Conservation (phyloP, 1,140 invertebrate species). For the Onthophagus taurus region DNA sequence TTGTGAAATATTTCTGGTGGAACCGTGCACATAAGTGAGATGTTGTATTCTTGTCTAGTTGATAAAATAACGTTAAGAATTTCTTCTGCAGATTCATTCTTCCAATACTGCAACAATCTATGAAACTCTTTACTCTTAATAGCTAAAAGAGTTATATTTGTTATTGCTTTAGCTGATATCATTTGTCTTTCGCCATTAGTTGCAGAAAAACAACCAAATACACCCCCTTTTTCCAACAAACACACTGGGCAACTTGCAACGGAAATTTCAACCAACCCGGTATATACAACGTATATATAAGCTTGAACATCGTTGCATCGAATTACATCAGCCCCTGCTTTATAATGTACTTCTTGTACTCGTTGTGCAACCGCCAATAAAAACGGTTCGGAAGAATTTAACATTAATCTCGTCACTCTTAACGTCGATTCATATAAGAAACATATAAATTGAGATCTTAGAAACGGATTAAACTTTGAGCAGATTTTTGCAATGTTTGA, state of each 20-base stretch:
- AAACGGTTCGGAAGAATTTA: constrained; percentile 38
- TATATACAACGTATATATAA: constrained; percentile 9
- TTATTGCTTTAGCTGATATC: constrained; percentile 9
- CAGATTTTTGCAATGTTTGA: constrained; percentile 40
- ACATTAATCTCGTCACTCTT: constrained; percentile 38
- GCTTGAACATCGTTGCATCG: constrained; percentile 13
- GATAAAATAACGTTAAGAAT: too few species aligned
- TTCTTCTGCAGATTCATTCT: neutral
- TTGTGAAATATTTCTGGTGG: neutral
- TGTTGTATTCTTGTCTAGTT: too few species aligned
- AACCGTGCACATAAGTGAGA: too few species aligned
- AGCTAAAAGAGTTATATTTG: constrained; percentile 5
- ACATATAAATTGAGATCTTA: constrained; percentile 40
- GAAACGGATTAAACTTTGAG: constrained; percentile 38
- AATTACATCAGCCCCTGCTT: constrained; percentile 12
- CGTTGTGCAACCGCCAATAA: constrained; percentile 36
- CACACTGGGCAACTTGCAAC: constrained; percentile 10
- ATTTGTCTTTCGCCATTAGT: constrained; percentile 2
- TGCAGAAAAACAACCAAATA: constrained; percentile 12
- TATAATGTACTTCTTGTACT: constrained; percentile 10
- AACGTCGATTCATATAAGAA: constrained; percentile 41
- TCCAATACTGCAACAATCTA: neutral
- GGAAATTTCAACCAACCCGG: constrained; percentile 17
- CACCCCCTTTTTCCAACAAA: neutral
- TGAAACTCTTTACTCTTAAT: constrained; percentile 12